Evolutionary conservation across 1,140 invertebrate genomes (phyloP), one percentile per base, ranked within the genome.

Genomic region (Pseudomyrmex sp.): DNA sequence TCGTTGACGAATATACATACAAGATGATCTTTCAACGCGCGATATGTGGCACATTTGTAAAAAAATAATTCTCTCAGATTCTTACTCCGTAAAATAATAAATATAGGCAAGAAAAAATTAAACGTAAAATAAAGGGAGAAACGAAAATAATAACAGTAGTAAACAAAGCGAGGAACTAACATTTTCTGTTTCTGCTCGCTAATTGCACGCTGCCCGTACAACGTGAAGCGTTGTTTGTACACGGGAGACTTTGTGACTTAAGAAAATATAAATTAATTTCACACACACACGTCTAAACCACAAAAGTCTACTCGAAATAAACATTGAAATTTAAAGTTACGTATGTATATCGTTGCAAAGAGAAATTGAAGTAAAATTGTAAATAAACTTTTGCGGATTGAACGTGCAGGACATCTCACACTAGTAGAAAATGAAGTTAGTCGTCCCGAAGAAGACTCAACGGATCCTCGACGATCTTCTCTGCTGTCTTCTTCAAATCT

Each of bases 401-500:
- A 35, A 26, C 23, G 12, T 44, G 48, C 12, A 54, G n/a, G 12
- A 80, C 70, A 80, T 59, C 66, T 72, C 54, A 61, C 58, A 58
- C 0, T 50, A 59, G 20, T 48, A 56, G n/a, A 18, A 46, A 77
- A 59, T 8, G 13, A 10, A 59, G 1, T 92, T 89, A 94, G 58
- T 94, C 92, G 12, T 94, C 91, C 65, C 88, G 89, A 18, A 94
- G 65, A 80, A 92, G 75, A 82, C 93, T 94, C 23, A 94, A 82
- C 1, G 94, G 94, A 88, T 94, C 94, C 59, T 93, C 90, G 9
- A 86, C 85, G 20, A 94, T 94, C 20, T 92, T 92, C 68, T 94
- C 92, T 5, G 91, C 93, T n/a, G 93, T 94, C 87, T 93, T 94
- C 56, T 91, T 94, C 26, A 94, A 63, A 69, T 94, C 92, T 56